A percentile compares a stretch with the other conserved stretches of the same genome.
phyloP scores from a whole-genome alignment of 2,797 vertebrate species.

The Enteromius paludinosus region DNA sequence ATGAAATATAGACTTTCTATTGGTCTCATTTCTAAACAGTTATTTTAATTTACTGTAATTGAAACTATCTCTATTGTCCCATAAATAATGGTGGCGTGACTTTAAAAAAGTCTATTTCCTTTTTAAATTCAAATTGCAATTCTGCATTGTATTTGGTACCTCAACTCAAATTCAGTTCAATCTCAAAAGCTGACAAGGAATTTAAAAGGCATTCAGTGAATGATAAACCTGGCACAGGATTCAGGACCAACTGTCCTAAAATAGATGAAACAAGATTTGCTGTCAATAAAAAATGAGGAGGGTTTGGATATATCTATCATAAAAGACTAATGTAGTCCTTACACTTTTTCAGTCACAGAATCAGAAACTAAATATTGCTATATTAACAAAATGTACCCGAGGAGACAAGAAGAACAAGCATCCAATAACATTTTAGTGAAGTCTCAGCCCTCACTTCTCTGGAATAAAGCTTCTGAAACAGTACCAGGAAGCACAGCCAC shows the following conservation, averaged over 20 bases:
- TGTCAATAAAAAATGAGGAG: not conserved
- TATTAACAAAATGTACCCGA: constrained; percentile 14
- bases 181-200: not conserved
- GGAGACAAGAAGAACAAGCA: not conserved
- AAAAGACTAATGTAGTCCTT: not conserved
- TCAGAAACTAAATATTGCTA: constrained; percentile 14
- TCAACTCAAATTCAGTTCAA: not conserved
- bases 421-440: constrained; percentile 26
- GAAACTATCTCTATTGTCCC: not conserved
- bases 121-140: not conserved
- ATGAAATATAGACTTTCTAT: not conserved
- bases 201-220: not conserved
- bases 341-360: not conserved
- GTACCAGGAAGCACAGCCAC: constrained; percentile 54
- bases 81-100: not conserved
- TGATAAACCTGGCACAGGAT: not conserved
- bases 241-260: not conserved
- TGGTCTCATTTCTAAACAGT: too few species aligned
- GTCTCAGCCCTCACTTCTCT: constrained; percentile 17
- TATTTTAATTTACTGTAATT: not conserved
- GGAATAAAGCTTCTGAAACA: constrained; percentile 38
- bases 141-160: not conserved
- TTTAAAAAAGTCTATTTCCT: not conserved
- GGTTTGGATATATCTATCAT: not conserved
- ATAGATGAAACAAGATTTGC: constrained; percentile 9